phyloP scores from a whole-genome alignment of 2,797 vertebrate genomes.

The Crenichthys baileyi region DNA sequence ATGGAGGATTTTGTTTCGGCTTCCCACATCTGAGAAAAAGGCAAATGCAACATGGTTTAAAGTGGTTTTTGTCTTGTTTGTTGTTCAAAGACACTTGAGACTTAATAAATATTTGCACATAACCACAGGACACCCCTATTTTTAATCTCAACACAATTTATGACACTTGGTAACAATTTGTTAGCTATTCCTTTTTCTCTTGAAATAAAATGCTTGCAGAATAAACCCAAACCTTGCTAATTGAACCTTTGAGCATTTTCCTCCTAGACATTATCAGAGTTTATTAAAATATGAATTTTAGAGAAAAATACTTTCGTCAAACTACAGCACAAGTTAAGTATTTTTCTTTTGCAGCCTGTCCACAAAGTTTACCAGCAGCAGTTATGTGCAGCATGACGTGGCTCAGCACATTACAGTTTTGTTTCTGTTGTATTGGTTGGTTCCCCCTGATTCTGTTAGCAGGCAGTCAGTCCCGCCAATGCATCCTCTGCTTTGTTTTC shows the following conservation, averaged over 20 bases:
- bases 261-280: too few relatives aligned
- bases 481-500: not conserved
- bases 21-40: not conserved
- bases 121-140: not conserved
- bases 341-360: not conserved
- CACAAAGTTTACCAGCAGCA: not conserved
- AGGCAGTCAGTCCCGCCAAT: not conserved
- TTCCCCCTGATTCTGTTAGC: too few relatives aligned
- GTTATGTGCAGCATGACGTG: slow-evolving; percentile 26
- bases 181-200: not conserved
- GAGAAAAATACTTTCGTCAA: too few relatives aligned
- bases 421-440: slow-evolving; percentile 36
- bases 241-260: too few relatives aligned
- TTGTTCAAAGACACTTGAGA: not conserved
- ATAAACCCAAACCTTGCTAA: not conserved
- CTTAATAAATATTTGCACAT: not conserved
- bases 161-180: too few relatives aligned
- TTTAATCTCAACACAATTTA: not conserved
- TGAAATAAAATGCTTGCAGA: not conserved
- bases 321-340: not conserved
- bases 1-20: not conserved
- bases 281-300: too few relatives aligned
- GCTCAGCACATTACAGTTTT: slow-evolving; percentile 10
- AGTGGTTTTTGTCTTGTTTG: not conserved
- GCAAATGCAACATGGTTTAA: not conserved